These are phyloP conservation scores for Meleagris gallopavo DNA, from an alignment of 2,113 vertebrate species.

Conservation along the genomic window DNA sequence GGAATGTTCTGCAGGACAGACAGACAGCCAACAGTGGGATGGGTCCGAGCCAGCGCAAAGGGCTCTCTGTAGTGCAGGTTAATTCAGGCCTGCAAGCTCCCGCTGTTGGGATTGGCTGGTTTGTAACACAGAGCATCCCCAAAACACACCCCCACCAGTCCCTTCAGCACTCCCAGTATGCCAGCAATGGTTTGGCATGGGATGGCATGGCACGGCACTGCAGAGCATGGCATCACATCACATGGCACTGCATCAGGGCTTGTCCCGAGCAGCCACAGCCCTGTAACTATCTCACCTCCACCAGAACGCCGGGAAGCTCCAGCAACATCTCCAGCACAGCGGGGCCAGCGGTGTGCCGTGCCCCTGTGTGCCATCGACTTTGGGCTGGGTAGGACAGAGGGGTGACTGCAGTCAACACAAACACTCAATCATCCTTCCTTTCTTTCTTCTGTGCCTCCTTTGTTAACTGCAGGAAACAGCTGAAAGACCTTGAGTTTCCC, in stretches of 20 bases:
- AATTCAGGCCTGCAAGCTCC: neutral
- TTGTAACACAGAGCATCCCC: neutral
- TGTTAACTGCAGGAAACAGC: constrained; percentile 74
- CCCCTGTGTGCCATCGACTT: neutral
- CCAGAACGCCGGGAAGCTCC: neutral
- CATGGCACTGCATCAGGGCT: neutral
- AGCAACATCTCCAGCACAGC: rapidly evolving
- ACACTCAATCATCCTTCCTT: constrained; percentile 70
- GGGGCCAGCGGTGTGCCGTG: rapidly evolving
- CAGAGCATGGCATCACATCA: neutral
- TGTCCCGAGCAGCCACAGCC: neutral
- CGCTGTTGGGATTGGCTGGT: neutral
- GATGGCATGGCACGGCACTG: rapidly evolving
- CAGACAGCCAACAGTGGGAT: neutral
- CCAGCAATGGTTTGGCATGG: neutral
- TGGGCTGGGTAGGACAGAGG: neutral
- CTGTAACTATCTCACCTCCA: rapidly evolving
- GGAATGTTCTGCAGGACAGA: neutral
- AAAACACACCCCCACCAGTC: neutral
- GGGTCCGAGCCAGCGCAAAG: neutral
- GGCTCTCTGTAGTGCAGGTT: neutral
- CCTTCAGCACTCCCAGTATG: neutral
- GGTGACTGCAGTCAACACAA: constrained; percentile 70
- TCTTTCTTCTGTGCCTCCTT: constrained; percentile 66
- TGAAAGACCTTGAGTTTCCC: constrained; percentile 73